Evolutionary conservation across 1,140 invertebrate genomes (phyloP), one percentile per base, ranked within the genome.

Genomic region (Aphelinus atriplicis): DNA sequence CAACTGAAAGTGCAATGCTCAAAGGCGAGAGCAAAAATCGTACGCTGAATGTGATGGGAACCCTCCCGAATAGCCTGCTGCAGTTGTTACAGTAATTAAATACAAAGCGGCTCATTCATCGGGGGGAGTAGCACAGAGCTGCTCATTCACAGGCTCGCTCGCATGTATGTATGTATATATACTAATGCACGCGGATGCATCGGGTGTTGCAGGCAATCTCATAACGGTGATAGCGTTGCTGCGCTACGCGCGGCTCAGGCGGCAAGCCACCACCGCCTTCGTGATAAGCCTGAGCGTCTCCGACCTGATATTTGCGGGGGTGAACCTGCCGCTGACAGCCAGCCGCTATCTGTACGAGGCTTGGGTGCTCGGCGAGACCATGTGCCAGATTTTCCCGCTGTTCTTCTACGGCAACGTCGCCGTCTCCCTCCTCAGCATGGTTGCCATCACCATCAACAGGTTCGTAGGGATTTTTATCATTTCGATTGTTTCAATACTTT

Each of bases 361-460:
- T 71, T 97, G 95, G 95, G 90, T 93, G 50, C 89, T 96, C n/a
- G 95, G 95, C 1, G 91, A 92, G 1, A 89, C 90, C 1, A 89
- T 96, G 9, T 96, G 95, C 84, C 91, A 92, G 84, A 90, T 96
- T 81, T 97, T 96, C 86, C 95, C 95, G 0, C 92, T 96, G 76
- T 92, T 96, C 79, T 96, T 96, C 86, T 96, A 96, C 84, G 95
- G 94, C 69, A 96, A 96, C 82, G 94, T 96, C 9, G 95, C 94
- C 1, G 93, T 95, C 9, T 96, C 94, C 1, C 86, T 97, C 46
- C 89, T 96, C 60, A 95, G 94, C 80, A 96, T 97, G 93, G 95
- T 96, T 50, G 94, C 94, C 73, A 96, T 97, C 78, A 96, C 95
- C 26, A 89, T 96, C 65, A 96, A 96, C 87, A 92, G 95, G 94